Percentiles rank a stretch among this genome's conserved stretches.
Conservation (phyloP, 1,140 invertebrate species). For the Ceratosolen solmsi region DNA sequence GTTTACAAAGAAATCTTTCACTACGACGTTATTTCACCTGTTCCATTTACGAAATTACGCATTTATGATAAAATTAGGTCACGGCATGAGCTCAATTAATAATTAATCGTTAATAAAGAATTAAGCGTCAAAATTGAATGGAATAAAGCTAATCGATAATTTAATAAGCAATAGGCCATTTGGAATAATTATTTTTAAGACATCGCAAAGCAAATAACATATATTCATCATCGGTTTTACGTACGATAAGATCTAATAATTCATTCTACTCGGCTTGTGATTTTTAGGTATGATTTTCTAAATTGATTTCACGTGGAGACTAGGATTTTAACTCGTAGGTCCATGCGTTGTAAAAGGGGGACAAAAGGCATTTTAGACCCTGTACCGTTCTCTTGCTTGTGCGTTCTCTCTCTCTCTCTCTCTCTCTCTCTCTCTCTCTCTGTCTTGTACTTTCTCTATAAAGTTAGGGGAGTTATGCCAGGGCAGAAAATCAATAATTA, state of each 20-base stretch:
- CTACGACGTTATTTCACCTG: neutral
- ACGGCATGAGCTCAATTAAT: no score
- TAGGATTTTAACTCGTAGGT: slow-evolving; percentile 59
- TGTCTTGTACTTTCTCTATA: slow-evolving; percentile 62
- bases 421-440: slow-evolving; percentile 57
- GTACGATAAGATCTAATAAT: neutral
- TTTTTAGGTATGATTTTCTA: slow-evolving; percentile 55
- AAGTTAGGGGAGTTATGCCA: slow-evolving; percentile 72
- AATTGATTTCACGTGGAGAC: slow-evolving; percentile 63
- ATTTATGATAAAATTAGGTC: neutral
- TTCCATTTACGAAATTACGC: slow-evolving; percentile 13
- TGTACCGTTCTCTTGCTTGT: slow-evolving; percentile 51
- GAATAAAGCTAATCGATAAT: no score
- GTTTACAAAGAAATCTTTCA: slow-evolving; percentile 55
- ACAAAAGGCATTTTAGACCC: slow-evolving; percentile 71
- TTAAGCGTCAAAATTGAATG: neutral
- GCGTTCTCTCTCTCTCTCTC: slow-evolving; percentile 56
- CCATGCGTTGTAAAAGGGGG: slow-evolving; percentile 63
- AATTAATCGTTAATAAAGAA: no score
- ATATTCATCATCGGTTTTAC: no score
- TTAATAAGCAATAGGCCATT: no score
- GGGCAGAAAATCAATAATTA: slow-evolving; percentile 74
- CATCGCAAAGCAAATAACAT: no score
- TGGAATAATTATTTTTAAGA: no score
- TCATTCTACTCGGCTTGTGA: neutral